phyloP scores from a whole-genome alignment of 1,140 invertebrate species.

The Paracyclopina nana region DNA sequence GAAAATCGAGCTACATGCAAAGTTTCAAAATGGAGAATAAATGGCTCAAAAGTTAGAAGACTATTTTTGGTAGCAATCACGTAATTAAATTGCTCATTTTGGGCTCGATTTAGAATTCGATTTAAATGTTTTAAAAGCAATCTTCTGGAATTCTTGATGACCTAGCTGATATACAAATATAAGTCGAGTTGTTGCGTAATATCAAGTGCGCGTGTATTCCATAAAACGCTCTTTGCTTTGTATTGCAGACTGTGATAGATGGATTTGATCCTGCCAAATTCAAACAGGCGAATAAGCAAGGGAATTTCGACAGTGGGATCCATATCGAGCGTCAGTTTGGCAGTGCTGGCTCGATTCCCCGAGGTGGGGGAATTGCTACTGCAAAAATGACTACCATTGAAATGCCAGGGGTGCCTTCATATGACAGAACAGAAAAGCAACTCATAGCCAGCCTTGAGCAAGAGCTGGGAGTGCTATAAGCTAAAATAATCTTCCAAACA shows the following conservation, averaged over 20 bases:
- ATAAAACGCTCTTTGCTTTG: too few relatives aligned
- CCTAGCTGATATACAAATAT: too few relatives aligned
- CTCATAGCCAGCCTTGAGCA: neutral
- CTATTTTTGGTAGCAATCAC: too few relatives aligned
- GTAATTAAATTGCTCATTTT: too few relatives aligned
- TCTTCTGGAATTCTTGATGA: too few relatives aligned
- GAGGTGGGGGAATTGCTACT: neutral
- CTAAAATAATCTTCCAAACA: neutral
- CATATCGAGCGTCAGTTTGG: neutral
- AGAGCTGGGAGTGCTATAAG: neutral
- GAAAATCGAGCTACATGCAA: too few relatives aligned
- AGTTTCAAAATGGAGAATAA: too few relatives aligned
- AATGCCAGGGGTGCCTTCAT: neutral
- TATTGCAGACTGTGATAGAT: constrained; percentile 1
- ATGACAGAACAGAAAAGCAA: neutral
- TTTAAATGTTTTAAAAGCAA: too few relatives aligned
- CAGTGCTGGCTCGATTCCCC: neutral
- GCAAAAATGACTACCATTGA: neutral
- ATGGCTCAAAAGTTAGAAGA: too few relatives aligned
- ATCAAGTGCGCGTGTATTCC: too few relatives aligned
- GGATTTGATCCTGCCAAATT: neutral
- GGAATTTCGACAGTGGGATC: neutral
- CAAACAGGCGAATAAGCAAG: neutral
- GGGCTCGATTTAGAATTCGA: too few relatives aligned
- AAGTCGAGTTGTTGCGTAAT: too few relatives aligned